Evolutionary conservation across 2,113 vertebrate genomes (phyloP).

Genomic region (Cochlearius cochlearius): DNA sequence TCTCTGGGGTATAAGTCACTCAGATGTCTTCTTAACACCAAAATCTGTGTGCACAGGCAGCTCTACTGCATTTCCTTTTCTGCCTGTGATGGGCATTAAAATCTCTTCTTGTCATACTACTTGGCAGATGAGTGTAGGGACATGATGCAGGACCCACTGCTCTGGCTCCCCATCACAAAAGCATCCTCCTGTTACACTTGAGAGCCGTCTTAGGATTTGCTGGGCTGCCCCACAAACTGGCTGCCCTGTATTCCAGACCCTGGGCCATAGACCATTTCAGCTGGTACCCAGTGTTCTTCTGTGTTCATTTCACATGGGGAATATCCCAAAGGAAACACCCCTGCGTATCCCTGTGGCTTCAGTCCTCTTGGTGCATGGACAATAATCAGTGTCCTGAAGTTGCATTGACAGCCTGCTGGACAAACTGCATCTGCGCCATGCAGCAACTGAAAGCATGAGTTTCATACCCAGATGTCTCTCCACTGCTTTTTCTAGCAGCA

Average conservation of each 20-base stretch:
- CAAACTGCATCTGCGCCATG: not conserved
- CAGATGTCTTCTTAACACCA: rapidly evolving
- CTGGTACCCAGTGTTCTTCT: not conserved
- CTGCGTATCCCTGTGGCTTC: not conserved
- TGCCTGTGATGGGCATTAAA: not conserved
- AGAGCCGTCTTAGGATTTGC: not conserved
- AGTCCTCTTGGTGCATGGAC: not conserved
- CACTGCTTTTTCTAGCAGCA: not conserved
- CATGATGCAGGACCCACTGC: not conserved
- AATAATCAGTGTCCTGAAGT: not conserved
- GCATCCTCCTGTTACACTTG: not conserved
- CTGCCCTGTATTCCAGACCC: not conserved
- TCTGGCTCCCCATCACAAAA: not conserved
- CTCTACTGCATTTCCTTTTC: not conserved
- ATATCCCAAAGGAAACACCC: not conserved
- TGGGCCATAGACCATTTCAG: not conserved
- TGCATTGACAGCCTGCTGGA: not conserved
- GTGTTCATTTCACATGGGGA: not conserved
- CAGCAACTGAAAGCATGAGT: not conserved
- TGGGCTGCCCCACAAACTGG: not conserved
- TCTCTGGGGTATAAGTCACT: not conserved
- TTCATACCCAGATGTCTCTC: not conserved
- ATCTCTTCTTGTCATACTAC: not conserved
- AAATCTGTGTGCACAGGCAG: rapidly evolving
- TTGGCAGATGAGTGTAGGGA: not conserved